phyloP scores from a whole-genome alignment of 2,113 vertebrate species.

The Nannospalax galili region DNA sequence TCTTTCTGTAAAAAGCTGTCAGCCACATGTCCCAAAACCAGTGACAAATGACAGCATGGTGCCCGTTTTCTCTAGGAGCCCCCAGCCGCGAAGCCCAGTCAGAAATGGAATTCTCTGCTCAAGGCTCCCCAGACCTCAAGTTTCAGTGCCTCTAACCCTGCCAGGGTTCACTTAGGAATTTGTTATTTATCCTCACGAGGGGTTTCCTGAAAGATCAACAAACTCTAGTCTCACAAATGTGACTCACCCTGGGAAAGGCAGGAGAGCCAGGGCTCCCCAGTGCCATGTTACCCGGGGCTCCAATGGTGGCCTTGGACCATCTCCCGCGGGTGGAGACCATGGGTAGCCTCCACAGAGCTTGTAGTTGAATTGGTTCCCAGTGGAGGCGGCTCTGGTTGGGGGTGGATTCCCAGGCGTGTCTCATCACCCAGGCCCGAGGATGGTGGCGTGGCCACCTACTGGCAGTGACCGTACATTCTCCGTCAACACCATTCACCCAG shows the following conservation, averaged over 20 bases:
- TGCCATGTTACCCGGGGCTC: conserved; percentile 38
- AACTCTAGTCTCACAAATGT: conserved; percentile 33
- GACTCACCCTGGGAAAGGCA: conserved; percentile 56
- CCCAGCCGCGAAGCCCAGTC: background rate
- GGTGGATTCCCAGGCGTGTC: background rate
- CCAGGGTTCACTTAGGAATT: conserved; percentile 29
- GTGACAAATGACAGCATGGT: background rate
- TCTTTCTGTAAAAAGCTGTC: background rate
- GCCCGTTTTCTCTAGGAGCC: background rate
- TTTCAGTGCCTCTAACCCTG: conserved; percentile 1
- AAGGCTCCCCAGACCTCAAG: conserved; percentile 31
- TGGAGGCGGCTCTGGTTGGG: background rate
- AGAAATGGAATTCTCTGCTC: background rate
- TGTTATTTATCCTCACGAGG: conserved; percentile 61
- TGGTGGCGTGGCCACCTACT: background rate
- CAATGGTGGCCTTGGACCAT: conserved; percentile 52
- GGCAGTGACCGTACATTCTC: background rate
- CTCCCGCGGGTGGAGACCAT: background rate
- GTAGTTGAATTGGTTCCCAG: background rate
- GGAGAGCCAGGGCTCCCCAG: conserved; percentile 41
- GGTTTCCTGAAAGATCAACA: conserved; percentile 68
- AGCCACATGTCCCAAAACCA: background rate
- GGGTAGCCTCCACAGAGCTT: fast-evolving
- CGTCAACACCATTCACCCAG: background rate
- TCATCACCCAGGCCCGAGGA: background rate